phyloP scores from a whole-genome alignment of 2,888 invertebrate species.

The Cosmorhoe ocellata region DNA sequence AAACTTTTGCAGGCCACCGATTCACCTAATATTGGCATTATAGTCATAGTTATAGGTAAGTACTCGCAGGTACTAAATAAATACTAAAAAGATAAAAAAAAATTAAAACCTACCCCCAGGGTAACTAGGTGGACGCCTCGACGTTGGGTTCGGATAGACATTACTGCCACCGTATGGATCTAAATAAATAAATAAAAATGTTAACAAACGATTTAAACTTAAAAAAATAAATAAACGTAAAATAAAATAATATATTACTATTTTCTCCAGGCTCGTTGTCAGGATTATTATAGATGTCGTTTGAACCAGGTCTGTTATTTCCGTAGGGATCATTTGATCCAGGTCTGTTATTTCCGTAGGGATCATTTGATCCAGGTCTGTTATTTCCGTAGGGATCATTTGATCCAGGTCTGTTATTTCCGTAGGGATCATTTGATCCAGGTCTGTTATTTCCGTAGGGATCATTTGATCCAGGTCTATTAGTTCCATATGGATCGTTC shows the following conservation, averaged over 20 bases:
- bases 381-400: neutral
- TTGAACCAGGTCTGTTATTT: neutral
- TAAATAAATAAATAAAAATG: conserved; percentile 14
- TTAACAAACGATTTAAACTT: neutral
- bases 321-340: neutral
- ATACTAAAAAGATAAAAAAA: neutral
- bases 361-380: neutral
- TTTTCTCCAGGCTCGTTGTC: conserved; percentile 6
- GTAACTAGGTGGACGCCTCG: conserved; percentile 16
- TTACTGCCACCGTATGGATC: conserved; percentile 10
- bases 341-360: neutral
- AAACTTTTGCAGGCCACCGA: conserved; percentile 68
- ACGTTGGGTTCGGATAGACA: conserved; percentile 5
- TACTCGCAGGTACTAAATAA: neutral
- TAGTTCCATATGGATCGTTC: neutral
- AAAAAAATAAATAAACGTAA: neutral
- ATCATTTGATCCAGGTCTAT: neutral
- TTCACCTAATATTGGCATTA: conserved; percentile 21
- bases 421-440: neutral
- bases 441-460: neutral
- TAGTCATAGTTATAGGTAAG: neutral
- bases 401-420: neutral
- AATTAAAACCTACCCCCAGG: conserved; percentile 17
- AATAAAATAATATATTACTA: conserved; percentile 13
- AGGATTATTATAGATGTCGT: neutral